Evolutionary conservation across 2,888 invertebrate genomes (phyloP).

Genomic region (Ptilodon capucinus): DNA sequence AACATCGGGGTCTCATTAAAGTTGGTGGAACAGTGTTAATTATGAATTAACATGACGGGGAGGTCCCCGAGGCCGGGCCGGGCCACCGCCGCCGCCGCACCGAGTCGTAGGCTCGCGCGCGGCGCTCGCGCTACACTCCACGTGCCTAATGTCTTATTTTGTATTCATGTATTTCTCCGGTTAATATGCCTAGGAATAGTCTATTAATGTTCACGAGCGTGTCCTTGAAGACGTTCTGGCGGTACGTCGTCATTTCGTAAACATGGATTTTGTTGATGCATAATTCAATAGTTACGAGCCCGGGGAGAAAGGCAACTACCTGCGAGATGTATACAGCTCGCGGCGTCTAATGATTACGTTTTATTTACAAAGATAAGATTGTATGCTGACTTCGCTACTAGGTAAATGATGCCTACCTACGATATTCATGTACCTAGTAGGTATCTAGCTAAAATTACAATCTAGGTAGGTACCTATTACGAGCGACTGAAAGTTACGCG

Average conservation of each 20-base stretch:
- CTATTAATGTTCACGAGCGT: conserved; percentile 1
- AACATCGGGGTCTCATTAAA: conserved; percentile 56
- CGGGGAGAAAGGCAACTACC: neutral
- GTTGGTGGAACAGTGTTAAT: conserved; percentile 57
- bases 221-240: neutral
- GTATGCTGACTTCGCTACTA: neutral
- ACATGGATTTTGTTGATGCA: neutral
- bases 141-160: conserved; percentile 11
- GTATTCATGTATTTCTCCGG: conserved; percentile 26
- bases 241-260: neutral
- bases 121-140: conserved; percentile 1
- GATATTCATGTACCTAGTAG: too few species aligned
- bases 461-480: too few species aligned
- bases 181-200: conserved; percentile 13
- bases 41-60: conserved; percentile 46
- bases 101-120: too few species aligned
- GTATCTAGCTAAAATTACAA: too few species aligned
- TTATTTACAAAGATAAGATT: too few species aligned
- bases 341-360: too few species aligned
- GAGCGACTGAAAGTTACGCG: neutral
- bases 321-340: neutral
- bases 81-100: conserved; percentile 1
- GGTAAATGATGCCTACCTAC: too few species aligned
- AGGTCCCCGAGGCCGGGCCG: conserved; percentile 11
- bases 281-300: neutral